phyloP scores from a whole-genome alignment of 2,888 invertebrate species.

The Campoplex nolae region DNA sequence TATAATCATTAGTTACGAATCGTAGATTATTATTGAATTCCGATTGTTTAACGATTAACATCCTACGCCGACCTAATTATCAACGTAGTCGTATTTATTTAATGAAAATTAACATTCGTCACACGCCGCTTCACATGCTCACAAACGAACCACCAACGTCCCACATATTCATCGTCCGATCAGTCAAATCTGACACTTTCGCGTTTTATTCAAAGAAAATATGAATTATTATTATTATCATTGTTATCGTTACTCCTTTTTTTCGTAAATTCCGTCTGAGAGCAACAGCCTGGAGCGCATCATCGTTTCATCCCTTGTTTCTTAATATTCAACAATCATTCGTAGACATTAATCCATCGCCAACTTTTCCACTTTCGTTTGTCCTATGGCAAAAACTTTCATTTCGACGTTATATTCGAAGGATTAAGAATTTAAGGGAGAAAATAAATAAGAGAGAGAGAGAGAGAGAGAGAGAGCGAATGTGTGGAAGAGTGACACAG shows the following conservation, averaged over 20 bases:
- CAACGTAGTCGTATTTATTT: slow-evolving; percentile 45
- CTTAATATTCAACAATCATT: slow-evolving; percentile 18
- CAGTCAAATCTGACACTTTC: slow-evolving; percentile 31
- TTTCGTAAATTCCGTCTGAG: slow-evolving; percentile 31
- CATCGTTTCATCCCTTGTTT: slow-evolving; percentile 10
- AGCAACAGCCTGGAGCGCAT: slow-evolving; percentile 25
- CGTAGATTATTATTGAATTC: slow-evolving; percentile 16
- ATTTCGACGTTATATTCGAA: slow-evolving; percentile 59
- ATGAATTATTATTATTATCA: slow-evolving; percentile 23
- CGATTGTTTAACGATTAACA: slow-evolving; percentile 8
- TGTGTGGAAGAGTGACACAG: slow-evolving; percentile 67
- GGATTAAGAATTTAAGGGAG: slow-evolving; percentile 36
- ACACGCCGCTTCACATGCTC: slow-evolving; percentile 55
- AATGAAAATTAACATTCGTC: slow-evolving; percentile 47
- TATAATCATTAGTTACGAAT: slow-evolving; percentile 8
- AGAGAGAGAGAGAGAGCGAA: slow-evolving; percentile 61
- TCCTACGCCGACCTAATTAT: slow-evolving; percentile 59
- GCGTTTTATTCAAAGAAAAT: not conserved
- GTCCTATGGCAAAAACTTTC: slow-evolving; percentile 30
- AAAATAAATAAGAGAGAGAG: slow-evolving; percentile 46
- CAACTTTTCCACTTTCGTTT: slow-evolving; percentile 52
- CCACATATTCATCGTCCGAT: slow-evolving; percentile 49
- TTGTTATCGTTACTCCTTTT: slow-evolving; percentile 16
- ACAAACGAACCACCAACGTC: slow-evolving; percentile 18
- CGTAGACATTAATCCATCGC: slow-evolving; percentile 20